phyloP scores from a whole-genome alignment of 2,888 invertebrate genomes.

The Ophion slaviceki region DNA sequence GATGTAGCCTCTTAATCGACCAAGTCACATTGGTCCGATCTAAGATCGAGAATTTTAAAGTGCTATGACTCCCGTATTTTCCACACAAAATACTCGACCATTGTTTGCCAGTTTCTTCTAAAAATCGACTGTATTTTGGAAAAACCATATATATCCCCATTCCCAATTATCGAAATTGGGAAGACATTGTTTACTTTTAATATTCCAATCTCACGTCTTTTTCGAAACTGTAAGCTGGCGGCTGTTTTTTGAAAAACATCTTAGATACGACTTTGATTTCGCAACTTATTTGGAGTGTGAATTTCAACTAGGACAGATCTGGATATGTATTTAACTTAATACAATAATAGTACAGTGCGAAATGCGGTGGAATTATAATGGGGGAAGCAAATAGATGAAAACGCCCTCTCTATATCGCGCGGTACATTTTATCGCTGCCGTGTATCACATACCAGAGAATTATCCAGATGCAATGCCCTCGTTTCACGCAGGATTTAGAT shows the following conservation, averaged over 20 bases:
- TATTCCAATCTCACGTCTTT: neutral
- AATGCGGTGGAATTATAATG: constrained; percentile 42
- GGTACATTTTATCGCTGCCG: constrained; percentile 48
- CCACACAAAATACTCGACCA: no score
- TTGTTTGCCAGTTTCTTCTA: neutral
- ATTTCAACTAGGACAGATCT: neutral
- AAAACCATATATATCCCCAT: neutral
- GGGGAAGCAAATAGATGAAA: constrained; percentile 33
- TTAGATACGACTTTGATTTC: neutral
- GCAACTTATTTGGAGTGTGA: neutral
- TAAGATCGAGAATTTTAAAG: no score
- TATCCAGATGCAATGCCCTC: constrained; percentile 57
- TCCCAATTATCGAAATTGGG: neutral
- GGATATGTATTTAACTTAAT: neutral
- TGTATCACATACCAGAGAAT: constrained; percentile 50
- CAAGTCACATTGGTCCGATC: no score
- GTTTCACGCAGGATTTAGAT: constrained; percentile 71
- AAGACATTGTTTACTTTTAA: neutral
- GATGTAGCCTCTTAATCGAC: no score
- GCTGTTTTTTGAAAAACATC: neutral
- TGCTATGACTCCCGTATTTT: no score
- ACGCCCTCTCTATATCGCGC: constrained; percentile 1
- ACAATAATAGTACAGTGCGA: neutral
- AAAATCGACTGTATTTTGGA: neutral
- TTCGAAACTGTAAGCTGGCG: neutral